A percentile compares a stretch with the other conserved stretches of the same genome.
These are phyloP conservation scores for Picus viridis DNA, from an alignment of 2,797 vertebrate species.

Conservation along the genomic window DNA sequence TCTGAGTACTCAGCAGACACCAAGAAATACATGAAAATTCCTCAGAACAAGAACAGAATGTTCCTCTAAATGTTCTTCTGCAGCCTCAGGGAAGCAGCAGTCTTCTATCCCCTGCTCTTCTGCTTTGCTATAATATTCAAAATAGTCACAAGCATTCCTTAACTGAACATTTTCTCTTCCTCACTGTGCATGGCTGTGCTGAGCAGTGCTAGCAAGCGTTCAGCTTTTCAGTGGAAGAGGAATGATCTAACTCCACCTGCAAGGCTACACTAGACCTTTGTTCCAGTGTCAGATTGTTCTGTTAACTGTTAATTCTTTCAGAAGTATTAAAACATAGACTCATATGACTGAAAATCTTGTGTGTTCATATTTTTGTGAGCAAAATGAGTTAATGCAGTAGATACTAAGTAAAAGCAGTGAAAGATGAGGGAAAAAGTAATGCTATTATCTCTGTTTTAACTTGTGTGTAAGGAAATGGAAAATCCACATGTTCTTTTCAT, in stretches of 20 bases:
- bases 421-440: not conserved
- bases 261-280: not conserved
- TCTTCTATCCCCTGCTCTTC: not conserved
- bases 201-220: not conserved
- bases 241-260: not conserved
- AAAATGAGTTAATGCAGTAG: not conserved
- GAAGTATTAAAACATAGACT: not conserved
- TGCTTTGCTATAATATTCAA: not conserved
- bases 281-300: not conserved
- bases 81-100: not conserved
- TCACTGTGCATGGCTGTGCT: accelerated
- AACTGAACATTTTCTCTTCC: not conserved
- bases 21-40: not conserved
- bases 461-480: not conserved
- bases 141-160: not conserved
- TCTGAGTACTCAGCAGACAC: not conserved
- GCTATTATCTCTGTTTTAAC: not conserved
- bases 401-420: not conserved
- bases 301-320: not conserved
- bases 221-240: not conserved
- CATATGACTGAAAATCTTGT: not conserved
- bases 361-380: not conserved
- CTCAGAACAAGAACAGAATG: not conserved
- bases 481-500: not conserved
- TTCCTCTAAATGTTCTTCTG: not conserved